Evolutionary conservation across 2,888 invertebrate species (phyloP).

Genomic region (Cynaeus angustus): DNA sequence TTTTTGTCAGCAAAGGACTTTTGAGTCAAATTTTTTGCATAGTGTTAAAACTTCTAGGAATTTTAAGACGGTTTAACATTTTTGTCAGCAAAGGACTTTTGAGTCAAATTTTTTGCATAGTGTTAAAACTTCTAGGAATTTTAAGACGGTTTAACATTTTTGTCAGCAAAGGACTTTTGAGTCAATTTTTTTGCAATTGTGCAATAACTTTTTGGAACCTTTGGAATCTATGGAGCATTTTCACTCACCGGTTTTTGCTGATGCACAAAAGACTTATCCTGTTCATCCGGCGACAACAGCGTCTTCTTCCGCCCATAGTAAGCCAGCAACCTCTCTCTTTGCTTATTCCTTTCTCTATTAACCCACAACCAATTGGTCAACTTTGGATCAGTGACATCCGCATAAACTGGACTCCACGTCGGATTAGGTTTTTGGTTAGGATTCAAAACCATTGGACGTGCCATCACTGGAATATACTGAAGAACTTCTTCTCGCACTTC

Average conservation of each 20-base stretch:
- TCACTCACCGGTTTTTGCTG: conserved; percentile 72
- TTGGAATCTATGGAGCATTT: no score
- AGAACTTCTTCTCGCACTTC: conserved; percentile 97
- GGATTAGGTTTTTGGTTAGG: conserved; percentile 86
- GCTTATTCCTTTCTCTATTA: conserved; percentile 85
- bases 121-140: no score
- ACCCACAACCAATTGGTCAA: conserved; percentile 95
- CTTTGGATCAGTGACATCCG: conserved; percentile 93
- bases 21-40: no score
- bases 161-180: no score
- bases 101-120: no score
- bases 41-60: no score
- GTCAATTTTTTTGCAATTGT: no score
- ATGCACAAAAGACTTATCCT: conserved; percentile 77
- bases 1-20: no score
- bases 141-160: no score
- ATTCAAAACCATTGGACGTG: conserved; percentile 93
- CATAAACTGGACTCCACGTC: conserved; percentile 98
- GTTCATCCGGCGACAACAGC: conserved; percentile 77
- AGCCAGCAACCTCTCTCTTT: conserved; percentile 83
- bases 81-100: no score
- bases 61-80: no score
- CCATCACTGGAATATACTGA: conserved; percentile 97
- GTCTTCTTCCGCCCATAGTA: conserved; percentile 76
- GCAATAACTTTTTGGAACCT: no score